These are phyloP conservation scores for Empis livida DNA, from an alignment of 2,888 invertebrate genomes.

Conservation along the genomic window DNA sequence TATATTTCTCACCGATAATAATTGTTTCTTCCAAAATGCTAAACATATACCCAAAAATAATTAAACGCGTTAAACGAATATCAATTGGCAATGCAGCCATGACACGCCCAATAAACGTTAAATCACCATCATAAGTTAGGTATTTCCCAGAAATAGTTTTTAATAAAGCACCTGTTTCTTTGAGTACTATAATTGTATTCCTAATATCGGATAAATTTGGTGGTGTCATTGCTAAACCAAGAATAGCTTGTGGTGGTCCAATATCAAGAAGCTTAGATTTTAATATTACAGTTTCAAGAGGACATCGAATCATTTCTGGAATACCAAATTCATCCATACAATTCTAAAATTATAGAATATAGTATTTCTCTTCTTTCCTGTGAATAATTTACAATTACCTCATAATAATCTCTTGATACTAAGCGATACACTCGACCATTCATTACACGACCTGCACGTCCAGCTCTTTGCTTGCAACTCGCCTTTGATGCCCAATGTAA, in stretches of 20 bases:
- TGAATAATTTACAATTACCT: slow-evolving; percentile 29
- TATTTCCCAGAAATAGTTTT: slow-evolving; percentile 42
- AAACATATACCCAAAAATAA: slow-evolving; percentile 75
- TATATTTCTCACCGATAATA: slow-evolving; percentile 49
- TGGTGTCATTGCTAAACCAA: slow-evolving; percentile 76
- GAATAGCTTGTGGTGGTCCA: slow-evolving; percentile 62
- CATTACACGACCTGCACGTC: slow-evolving; percentile 79
- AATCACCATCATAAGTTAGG: slow-evolving; percentile 59
- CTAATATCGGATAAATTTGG: slow-evolving; percentile 73
- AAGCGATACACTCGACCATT: slow-evolving; percentile 78
- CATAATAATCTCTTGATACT: slow-evolving; percentile 52
- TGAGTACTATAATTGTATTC: slow-evolving; percentile 67
- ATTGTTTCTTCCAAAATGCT: slow-evolving; percentile 73
- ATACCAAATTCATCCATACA: slow-evolving; percentile 41
- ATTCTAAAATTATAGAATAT: slow-evolving; percentile 26
- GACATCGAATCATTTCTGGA: slow-evolving; percentile 71
- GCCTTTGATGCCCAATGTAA: slow-evolving; percentile 80
- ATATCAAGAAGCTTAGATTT: slow-evolving; percentile 70
- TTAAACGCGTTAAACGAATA: slow-evolving; percentile 66
- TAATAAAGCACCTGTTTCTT: slow-evolving; percentile 72
- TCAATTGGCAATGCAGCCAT: slow-evolving; percentile 76
- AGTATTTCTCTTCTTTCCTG: slow-evolving; percentile 2
- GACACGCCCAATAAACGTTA: slow-evolving; percentile 74
- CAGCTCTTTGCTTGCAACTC: slow-evolving; percentile 80
- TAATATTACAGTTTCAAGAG: slow-evolving; percentile 67